Base-by-base conservation (phyloP, 1,140 invertebrate genomes). In the Hetaerina americana region DNA sequence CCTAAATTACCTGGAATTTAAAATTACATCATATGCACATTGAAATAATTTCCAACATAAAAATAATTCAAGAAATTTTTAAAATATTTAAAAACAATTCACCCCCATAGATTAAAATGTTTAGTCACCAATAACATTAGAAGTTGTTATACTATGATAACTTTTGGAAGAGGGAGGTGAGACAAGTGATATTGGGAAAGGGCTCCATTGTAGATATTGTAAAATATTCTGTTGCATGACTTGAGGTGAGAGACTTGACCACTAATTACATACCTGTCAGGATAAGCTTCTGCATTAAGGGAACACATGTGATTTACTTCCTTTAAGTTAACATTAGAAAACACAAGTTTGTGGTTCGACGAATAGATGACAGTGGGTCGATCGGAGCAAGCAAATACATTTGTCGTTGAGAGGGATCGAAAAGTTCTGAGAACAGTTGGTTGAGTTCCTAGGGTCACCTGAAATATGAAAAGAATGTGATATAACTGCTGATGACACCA, bases 291-390 rank as follows among this genome's bases (percentile, higher is more conserved):
- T 0, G 96, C 92, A 82, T 98, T 97, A 0, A 99, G 81, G 0
- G 95, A 95, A 82, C 97, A 99, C 95, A 99, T 99, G 78, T 98
- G 95, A 78, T 94, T 95, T 0, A 99, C 97, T 83, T 99, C 94
- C 80, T 96, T 95, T 12, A 99, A 84, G 82, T 99, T 99, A 0
- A 99, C 97, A 84, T 99, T 99, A 26, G 96, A 98, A 83, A 99
- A 99, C 0, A 99, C 96, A 3, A 99, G 84, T 82, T 99, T 99
- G 79, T 98, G 94, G 84, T 99, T 99, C 8, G 95, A 97, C 8
- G 95, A 98, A 83, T 99, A 99, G 75, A 99, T 98, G 1, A 99
- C 97, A 0, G 97, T 98, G 0, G 97, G 97, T 68, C 97, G 86
- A 82, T 99, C 97, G 0, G 95, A 98, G 79, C 97, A 99, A 12